Evolutionary conservation across 1,140 invertebrate genomes (phyloP).

Genomic region (Temnothorax curvispinosus): DNA sequence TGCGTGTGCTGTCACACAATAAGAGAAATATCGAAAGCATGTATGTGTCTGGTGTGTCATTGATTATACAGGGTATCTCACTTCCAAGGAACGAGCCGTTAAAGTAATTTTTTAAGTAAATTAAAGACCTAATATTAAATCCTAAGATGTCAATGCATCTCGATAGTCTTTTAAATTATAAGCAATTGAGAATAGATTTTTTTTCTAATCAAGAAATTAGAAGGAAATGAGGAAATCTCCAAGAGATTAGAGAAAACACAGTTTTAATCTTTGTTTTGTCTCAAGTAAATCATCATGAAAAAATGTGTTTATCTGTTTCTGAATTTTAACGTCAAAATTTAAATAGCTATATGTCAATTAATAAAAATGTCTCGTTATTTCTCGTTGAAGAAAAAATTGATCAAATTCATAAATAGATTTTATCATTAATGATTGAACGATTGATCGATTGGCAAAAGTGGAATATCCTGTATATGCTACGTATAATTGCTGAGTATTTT

Average conservation of each 20-base stretch:
- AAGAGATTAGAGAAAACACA: background rate
- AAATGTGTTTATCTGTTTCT: background rate
- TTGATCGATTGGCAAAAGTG: background rate
- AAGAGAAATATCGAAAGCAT: background rate
- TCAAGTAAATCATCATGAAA: background rate
- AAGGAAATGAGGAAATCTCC: background rate
- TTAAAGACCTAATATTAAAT: constrained; percentile 22
- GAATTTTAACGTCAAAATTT: background rate
- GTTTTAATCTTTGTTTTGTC: constrained; percentile 14
- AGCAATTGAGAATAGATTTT: background rate
- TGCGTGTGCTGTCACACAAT: constrained; percentile 13
- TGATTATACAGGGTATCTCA: constrained; percentile 43
- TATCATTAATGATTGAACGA: background rate
- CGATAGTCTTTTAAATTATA: constrained; percentile 26
- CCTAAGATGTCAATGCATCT: constrained; percentile 9
- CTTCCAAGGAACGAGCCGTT: constrained; percentile 28
- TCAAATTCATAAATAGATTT: background rate
- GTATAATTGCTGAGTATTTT: constrained; percentile 44
- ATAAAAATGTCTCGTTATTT: background rate
- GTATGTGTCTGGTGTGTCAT: background rate
- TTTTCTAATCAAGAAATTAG: background rate
- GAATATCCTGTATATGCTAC: constrained; percentile 8
- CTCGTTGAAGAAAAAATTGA: background rate
- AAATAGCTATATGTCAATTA: background rate
- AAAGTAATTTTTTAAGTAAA: constrained; percentile 20